Base-by-base conservation (phyloP, 2,888 invertebrate species). In the Ochlodes sylvanus region DNA sequence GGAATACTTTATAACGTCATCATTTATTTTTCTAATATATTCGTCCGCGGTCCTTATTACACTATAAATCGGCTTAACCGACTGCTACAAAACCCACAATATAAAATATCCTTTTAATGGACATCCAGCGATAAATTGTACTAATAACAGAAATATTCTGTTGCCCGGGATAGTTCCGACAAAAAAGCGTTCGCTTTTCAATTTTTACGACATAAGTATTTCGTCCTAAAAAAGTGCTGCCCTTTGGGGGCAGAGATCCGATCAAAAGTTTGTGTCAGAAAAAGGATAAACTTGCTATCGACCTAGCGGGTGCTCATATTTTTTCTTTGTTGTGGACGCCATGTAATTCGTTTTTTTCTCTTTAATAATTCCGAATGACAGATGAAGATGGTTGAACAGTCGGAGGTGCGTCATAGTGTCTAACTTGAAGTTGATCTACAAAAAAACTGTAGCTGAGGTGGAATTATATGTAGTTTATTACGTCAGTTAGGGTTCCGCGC, bases 141-240 rank as follows among this genome's bases (percentile, higher is more conserved):
- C 81, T 90, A 92, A 92, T 92, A 90, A 86, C 81, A 83, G 86
- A 88, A 89, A 90, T 90, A 92, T 89, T 89, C 90, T 86, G 86
- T 81, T 81, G 81, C 80, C 82, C 83, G 85, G 71, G 75, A 84
- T 82, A 79, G 80, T 76, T 76, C 69, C 73, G 75, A 87, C 79
- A 89, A 90, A 92, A 67, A 91, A 89, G 82, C 82, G 87, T 84
- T 84, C 82, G 76, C 83, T 85, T 87, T 88, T 85, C 82, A 85
- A 88, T 86, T 87, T 89, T 89, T 89, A 92, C 83, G 86, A 85
- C 83, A 81, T 82, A 83, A 80, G 82, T 82, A 84, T 86, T 86
- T 81, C 80, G 80, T 81, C 82, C 80, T 78, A 75, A 86, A 88
- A 88, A 88, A 88, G 79, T 75, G 75, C 76, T 79, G 74, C 77